Base-by-base conservation (phyloP, 2,888 invertebrate species). In the Celastrina argiolus region DNA sequence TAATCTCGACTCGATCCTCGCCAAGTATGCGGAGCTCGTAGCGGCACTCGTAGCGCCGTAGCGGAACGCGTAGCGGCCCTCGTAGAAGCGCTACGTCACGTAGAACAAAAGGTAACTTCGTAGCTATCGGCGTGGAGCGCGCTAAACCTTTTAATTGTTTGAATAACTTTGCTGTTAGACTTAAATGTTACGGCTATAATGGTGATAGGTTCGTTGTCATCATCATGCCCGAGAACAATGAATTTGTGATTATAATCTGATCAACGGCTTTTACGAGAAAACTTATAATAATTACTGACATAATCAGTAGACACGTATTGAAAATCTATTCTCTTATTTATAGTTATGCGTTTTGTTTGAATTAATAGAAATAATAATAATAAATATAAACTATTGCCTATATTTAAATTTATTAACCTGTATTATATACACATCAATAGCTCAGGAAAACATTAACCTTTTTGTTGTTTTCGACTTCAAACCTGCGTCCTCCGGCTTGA, bases 51-150 rank as follows among this genome's bases (percentile, higher is more conserved):
- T 58, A 58, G 31, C 39, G 22, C 8, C 58, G 58, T 31, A 31
- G 58, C 39, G 22, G 18, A 34, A 31, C 61, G 22, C 39, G 61
- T 61, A 61, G 61, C 22, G 18, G 26, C 34, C 14, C 41, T 65
- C 59, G 65, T 66, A 66, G 59, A 31, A n/a, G 10, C 28, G 41
- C 58, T 59, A 59, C 65, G 58, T 66, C 65, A 66, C 65, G 58
- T 59, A 59, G 65, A 28, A 41, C 59, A 42, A 28, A 56, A 16
- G 41, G 31, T 28, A 39, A 66, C 31, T 58, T 59, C 42, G 42
- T 31, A 18, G 58, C 56, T 8, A 34, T 56, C 14, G 31, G n/a
- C 45, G 64, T 45, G 41, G 63, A 39, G n/a, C 26, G 41, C 6
- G 63, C 26, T 36, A 41, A 41, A 41, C 61, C 18, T 39, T 18